Base-by-base conservation (phyloP, 2,797 vertebrate genomes). In the Allobates femoralis region DNA sequence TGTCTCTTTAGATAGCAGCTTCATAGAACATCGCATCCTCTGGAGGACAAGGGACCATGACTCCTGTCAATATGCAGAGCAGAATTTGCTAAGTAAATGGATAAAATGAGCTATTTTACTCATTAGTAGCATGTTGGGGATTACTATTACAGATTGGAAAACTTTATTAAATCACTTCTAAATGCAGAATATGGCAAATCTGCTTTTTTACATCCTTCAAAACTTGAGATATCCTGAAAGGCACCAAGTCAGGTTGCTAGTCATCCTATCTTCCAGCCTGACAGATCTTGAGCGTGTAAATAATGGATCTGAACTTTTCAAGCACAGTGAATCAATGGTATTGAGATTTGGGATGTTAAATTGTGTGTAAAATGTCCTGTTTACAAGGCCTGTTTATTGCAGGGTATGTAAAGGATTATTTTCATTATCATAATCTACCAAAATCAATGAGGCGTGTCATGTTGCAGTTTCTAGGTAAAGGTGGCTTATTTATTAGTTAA, bases 301-400 rank as follows among this genome's bases (percentile, higher is more conserved):
- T 83, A 74, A 28, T 74, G 34, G 28, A 64, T 71, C 19, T 56
- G 34, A 60, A 55, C 51, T 71, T 73, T 71, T 60, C 32, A 34
- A 71, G 46, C 5, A 50, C 28, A 46, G 32, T 2, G 2, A 74
- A 74, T 83, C 21, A 7, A 71, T n/a, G 19, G 66, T 12, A 82
- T 71, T 56, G 80, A 60, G n/a, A 74, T 46, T 55, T 83, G 60
- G 53, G 51, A 15, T 58, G 81, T 74, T 83, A 83, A 83, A 83
- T 83, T 73, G 53, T 60, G 67, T 74, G 67, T 60, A 56, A 83
- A 60, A 60, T 19, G 69, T 62, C 16, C 66, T 28, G 51, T 46
- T 74, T 64, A 64, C 78, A 64, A 80, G 76, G n/a, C 58, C 23
- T 64, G 58, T 83, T 83, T 83, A 83, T 83, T 71, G 81, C 66